Evolutionary conservation across 2,888 invertebrate species (phyloP).

Genomic region (Piscicola geometra): DNA sequence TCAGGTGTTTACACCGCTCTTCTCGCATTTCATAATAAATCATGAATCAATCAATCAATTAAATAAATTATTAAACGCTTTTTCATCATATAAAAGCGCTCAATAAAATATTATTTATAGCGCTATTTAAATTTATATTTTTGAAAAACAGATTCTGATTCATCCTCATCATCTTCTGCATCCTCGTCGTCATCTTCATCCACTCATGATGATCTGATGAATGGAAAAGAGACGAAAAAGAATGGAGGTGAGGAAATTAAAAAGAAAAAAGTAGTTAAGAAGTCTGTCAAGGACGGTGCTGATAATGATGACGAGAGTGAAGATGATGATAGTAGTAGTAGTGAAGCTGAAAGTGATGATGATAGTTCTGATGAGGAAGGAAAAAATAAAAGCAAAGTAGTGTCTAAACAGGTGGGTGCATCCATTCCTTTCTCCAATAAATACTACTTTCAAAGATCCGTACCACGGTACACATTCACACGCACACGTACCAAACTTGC

Average conservation of each 20-base stretch:
- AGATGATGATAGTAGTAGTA: background rate
- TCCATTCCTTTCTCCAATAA: too few species aligned
- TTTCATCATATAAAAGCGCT: background rate
- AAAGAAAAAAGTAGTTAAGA: conserved; percentile 43
- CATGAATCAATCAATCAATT: too few species aligned
- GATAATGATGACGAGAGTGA: conserved; percentile 35
- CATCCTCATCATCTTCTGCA: background rate
- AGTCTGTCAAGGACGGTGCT: too few species aligned
- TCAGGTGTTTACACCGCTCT: background rate
- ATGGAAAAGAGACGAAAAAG: background rate
- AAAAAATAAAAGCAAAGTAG: conserved; percentile 36
- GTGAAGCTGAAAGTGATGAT: conserved; percentile 15
- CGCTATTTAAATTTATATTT: background rate
- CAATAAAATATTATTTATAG: background rate
- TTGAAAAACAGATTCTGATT: background rate
- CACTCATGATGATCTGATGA: background rate
- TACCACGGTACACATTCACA: background rate
- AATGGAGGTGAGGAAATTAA: conserved; percentile 10
- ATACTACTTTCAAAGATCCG: background rate
- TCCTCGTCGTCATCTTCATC: background rate
- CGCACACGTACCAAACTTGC: background rate
- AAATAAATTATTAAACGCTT: background rate
- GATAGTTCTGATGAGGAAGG: conserved; percentile 41
- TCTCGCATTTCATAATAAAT: too few species aligned
- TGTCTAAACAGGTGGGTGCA: background rate